phyloP scores from a whole-genome alignment of 2,888 invertebrate genomes.

The Ectemnius lituratus region DNA sequence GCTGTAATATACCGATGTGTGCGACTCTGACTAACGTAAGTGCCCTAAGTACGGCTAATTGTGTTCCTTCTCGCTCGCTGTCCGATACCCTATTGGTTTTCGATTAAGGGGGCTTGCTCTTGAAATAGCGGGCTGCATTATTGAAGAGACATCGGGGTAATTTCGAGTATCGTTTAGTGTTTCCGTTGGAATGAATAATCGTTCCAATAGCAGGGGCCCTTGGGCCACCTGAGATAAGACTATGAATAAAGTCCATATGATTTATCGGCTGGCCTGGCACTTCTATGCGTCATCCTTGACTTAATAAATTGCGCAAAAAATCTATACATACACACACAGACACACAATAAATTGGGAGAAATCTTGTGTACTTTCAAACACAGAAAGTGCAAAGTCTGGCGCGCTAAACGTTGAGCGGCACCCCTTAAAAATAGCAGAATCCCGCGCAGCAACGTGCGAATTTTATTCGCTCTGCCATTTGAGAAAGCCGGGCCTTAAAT shows the following conservation, averaged over 20 bases:
- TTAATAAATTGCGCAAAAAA: background rate
- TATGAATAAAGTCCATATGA: conserved; percentile 4
- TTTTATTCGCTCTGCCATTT: no score
- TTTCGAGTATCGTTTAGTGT: background rate
- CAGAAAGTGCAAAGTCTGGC: conserved; percentile 2
- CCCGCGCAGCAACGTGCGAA: background rate
- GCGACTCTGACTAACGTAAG: no score
- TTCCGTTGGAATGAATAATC: background rate
- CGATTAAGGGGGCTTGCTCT: no score
- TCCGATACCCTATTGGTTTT: no score
- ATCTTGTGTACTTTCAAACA: no score
- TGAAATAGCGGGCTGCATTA: no score
- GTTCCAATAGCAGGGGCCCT: background rate
- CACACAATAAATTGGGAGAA: no score
- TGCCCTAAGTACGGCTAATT: no score
- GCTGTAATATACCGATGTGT: no score
- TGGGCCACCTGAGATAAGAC: background rate
- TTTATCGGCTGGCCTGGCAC: background rate
- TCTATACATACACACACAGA: no score
- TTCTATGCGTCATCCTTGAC: background rate
- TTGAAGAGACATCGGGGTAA: background rate
- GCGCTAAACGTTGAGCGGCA: background rate
- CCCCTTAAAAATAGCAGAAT: background rate
- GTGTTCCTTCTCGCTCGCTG: no score
- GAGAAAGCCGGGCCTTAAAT: no score